Percentiles rank a stretch among this genome's conserved stretches.
phyloP scores from a whole-genome alignment of 1,140 invertebrate genomes.

The Pseudomyrmex cubaensis region DNA sequence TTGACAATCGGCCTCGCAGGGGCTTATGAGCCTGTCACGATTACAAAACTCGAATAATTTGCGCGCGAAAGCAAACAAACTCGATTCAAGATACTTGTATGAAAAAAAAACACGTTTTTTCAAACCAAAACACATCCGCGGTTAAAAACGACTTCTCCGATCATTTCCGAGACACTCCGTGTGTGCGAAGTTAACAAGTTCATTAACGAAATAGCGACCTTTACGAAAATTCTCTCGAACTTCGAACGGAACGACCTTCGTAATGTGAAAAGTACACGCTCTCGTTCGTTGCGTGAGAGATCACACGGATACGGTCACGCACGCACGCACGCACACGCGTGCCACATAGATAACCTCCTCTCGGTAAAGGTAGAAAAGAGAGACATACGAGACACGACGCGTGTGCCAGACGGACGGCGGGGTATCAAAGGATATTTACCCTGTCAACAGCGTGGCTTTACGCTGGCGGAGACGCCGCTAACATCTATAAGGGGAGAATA shows the following conservation, averaged over 20 bases:
- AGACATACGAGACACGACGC: constrained; percentile 68
- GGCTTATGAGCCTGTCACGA: background rate
- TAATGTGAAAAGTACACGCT: constrained; percentile 60
- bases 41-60: background rate
- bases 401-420: constrained; percentile 79
- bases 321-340: constrained; percentile 41
- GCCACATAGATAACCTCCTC: constrained; percentile 57
- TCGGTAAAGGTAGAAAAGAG: constrained; percentile 61
- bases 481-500: constrained; percentile 70
- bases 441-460: constrained; percentile 79
- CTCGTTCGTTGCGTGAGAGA: constrained; percentile 50
- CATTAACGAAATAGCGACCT: constrained; percentile 53
- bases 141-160: background rate
- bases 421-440: constrained; percentile 81
- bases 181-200: constrained; percentile 23
- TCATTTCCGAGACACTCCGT: background rate
- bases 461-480: constrained; percentile 67
- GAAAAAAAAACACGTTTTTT: background rate
- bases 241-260: constrained; percentile 42
- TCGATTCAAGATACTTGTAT: too few species aligned
- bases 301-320: constrained; percentile 34
- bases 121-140: background rate
- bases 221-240: constrained; percentile 51
- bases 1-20: too few species aligned
- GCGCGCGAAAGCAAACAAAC: background rate